These are phyloP conservation scores for Palythoa grandis DNA, from an alignment of 92 coral and sea anemone species.

Conservation along the genomic window DNA sequence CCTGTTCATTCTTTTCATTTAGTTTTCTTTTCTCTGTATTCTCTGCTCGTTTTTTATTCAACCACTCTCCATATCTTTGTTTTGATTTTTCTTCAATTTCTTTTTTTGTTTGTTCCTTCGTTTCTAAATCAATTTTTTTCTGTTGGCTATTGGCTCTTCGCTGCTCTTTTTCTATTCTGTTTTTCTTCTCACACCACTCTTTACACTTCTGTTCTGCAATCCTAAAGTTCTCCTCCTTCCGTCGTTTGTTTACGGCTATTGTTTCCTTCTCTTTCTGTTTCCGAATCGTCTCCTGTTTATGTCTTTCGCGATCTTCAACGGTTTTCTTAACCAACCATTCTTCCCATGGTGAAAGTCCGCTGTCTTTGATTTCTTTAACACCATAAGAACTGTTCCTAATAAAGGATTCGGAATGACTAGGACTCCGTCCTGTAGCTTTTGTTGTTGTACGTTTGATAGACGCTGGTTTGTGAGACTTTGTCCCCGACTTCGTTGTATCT, in stretches of 20 bases:
- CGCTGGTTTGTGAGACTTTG: background rate
- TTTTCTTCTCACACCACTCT: conserved; percentile 76
- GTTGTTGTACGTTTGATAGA: background rate
- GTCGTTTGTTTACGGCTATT: conserved; percentile 48
- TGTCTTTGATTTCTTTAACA: conserved; percentile 32
- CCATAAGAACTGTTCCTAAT: background rate
- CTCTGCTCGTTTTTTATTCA: conserved; percentile 63
- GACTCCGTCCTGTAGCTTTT: background rate
- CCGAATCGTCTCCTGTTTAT: conserved; percentile 50
- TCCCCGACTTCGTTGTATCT: background rate
- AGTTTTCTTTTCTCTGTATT: conserved; percentile 55
- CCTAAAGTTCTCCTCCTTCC: conserved; percentile 55
- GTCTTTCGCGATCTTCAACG: conserved; percentile 73
- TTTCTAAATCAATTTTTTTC: conserved; percentile 49
- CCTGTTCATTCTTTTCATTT: conserved; percentile 60
- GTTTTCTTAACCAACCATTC: conserved; percentile 86
- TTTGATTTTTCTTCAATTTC: conserved; percentile 76
- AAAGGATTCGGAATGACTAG: conserved; percentile 20
- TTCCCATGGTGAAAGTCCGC: conserved; percentile 86
- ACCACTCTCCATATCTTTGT: conserved; percentile 75
- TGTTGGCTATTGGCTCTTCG: conserved; percentile 50
- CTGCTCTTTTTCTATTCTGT: conserved; percentile 50
- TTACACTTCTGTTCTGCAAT: conserved; percentile 62
- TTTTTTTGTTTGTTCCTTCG: conserved; percentile 61
- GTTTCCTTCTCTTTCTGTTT: conserved; percentile 56